Evolutionary conservation across 2,888 invertebrate genomes (phyloP).

Genomic region (Nomada goodeniana): DNA sequence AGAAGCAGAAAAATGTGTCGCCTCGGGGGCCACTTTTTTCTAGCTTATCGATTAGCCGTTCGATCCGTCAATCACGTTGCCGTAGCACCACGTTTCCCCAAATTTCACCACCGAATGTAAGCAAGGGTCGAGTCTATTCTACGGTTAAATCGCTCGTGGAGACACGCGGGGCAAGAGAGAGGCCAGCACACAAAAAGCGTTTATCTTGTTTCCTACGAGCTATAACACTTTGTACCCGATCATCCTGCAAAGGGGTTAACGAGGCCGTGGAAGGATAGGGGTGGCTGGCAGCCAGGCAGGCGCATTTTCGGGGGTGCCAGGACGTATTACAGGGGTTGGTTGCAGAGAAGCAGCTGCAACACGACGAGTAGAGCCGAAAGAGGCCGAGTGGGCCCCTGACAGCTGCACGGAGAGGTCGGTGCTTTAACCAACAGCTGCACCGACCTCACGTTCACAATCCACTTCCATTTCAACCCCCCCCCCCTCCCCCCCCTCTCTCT

Average conservation of each 20-base stretch:
- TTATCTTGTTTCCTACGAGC: neutral
- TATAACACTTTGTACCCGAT: constrained; percentile 30
- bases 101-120: neutral
- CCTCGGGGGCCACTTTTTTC: neutral
- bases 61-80: too few species aligned
- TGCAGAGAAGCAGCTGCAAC: constrained; percentile 79
- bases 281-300: constrained; percentile 43
- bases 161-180: neutral
- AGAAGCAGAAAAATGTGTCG: constrained; percentile 8
- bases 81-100: neutral
- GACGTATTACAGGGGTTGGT: constrained; percentile 73
- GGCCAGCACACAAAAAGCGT: neutral
- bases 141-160: constrained; percentile 13
- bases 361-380: constrained; percentile 62
- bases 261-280: constrained; percentile 33
- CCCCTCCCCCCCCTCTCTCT: constrained; percentile 1
- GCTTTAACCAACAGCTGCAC: constrained; percentile 83
- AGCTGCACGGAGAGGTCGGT: constrained; percentile 78
- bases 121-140: neutral
- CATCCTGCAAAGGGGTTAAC: constrained; percentile 51
- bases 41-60: neutral
- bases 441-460: constrained; percentile 67
- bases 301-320: constrained; percentile 73
- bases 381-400: constrained; percentile 74
- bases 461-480: constrained; percentile 63